A percentile compares a stretch with the other conserved stretches of the same genome.
Conservation (phyloP, 2,797 vertebrate species). For the Schizopygopsis malacanthus region DNA sequence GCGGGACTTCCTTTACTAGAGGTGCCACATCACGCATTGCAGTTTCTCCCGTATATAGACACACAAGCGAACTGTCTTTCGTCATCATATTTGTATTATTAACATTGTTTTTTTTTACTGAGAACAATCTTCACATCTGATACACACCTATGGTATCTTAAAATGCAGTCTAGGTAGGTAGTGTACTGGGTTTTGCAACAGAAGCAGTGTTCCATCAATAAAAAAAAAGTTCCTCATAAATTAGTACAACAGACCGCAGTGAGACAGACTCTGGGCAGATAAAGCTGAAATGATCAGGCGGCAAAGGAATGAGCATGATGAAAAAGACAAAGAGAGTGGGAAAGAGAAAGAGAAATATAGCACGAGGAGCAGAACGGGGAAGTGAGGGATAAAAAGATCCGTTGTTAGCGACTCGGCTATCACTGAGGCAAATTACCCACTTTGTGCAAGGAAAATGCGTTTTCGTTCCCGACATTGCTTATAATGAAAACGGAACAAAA, state of each 20-base stretch:
- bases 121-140: not conserved
- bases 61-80: not conserved
- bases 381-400: conserved; percentile 42
- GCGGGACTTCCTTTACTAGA: not conserved
- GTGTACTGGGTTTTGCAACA: not conserved
- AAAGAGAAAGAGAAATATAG: conserved; percentile 51
- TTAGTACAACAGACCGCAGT: conserved; percentile 74
- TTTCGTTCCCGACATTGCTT: conserved; percentile 67
- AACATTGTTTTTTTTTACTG: not conserved
- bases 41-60: not conserved
- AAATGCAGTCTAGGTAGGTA: not conserved
- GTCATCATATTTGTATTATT: not conserved
- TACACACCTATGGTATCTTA: not conserved
- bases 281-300: conserved; percentile 58
- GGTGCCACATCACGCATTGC: not conserved
- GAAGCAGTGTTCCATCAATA: not conserved
- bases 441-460: conserved; percentile 69
- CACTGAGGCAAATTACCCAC: conserved; percentile 72
- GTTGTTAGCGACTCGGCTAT: conserved; percentile 60
- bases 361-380: conserved; percentile 51
- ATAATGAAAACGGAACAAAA: conserved; percentile 69
- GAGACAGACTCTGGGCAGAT: conserved; percentile 76
- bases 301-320: conserved; percentile 8
- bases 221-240: conserved; percentile 76
- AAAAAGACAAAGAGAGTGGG: conserved; percentile 54